A percentile compares a stretch with the other conserved stretches of the same genome.
Evolutionary conservation across 2,113 vertebrate species (phyloP).

Genomic region (Urocolius indicus): DNA sequence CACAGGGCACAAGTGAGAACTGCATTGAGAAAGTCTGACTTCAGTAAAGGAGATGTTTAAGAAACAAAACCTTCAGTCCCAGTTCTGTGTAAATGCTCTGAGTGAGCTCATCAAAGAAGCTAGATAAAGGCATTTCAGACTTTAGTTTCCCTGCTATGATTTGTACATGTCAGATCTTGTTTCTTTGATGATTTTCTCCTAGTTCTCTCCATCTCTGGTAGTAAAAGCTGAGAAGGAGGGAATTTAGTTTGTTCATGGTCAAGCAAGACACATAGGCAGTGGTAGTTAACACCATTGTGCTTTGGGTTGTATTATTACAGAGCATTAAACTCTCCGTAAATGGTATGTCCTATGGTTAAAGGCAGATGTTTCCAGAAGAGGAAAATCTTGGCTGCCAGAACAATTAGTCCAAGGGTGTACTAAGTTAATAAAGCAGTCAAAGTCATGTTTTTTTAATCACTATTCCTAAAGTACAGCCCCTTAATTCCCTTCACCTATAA

Average conservation of each 20-base stretch:
- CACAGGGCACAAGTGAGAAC: background rate
- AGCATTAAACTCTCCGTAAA: background rate
- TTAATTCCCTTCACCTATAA: background rate
- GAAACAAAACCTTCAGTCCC: background rate
- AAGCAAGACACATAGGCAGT: background rate
- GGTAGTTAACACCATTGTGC: background rate
- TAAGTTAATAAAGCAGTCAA: background rate
- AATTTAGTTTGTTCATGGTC: background rate
- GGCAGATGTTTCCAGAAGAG: background rate
- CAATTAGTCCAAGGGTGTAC: background rate
- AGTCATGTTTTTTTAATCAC: background rate
- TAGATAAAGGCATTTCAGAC: background rate
- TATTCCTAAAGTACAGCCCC: background rate
- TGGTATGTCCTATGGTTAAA: background rate
- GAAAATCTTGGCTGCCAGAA: background rate
- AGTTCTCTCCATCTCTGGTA: background rate
- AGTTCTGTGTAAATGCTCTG: background rate
- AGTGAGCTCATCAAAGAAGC: constrained; percentile 17
- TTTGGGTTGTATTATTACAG: background rate
- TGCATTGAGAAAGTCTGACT: background rate
- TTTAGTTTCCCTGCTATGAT: background rate
- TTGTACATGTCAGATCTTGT: constrained; percentile 9
- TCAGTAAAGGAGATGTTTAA: constrained; percentile 9
- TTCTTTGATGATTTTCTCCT: constrained; percentile 21
- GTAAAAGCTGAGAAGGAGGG: background rate